Percentiles rank a stretch among this genome's conserved stretches.
These are phyloP conservation scores for Euschistus heros DNA, from an alignment of 1,140 invertebrate genomes.

Conservation along the genomic window DNA sequence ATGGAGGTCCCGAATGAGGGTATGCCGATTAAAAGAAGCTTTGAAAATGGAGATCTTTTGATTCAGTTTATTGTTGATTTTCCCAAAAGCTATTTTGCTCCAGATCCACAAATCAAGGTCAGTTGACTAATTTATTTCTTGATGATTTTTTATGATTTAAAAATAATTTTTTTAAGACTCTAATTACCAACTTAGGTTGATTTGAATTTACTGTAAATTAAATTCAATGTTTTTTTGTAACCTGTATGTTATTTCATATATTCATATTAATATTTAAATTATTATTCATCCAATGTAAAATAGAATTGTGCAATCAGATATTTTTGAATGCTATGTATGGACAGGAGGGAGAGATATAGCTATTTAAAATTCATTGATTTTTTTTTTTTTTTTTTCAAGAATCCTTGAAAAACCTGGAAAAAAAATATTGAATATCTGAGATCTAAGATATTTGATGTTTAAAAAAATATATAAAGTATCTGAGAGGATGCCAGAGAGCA, in stretches of 20 bases:
- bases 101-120: constrained; percentile 51
- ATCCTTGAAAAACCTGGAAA: too few relatives aligned
- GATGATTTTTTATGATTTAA: neutral
- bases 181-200: neutral
- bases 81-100: constrained; percentile 67
- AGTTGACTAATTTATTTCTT: constrained; percentile 6
- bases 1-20: constrained; percentile 76
- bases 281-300: neutral
- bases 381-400: too few relatives aligned
- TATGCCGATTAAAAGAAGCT: constrained; percentile 77
- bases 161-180: neutral
- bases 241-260: neutral
- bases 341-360: too few relatives aligned
- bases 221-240: neutral
- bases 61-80: constrained; percentile 77
- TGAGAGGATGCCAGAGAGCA: too few relatives aligned
- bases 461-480: too few relatives aligned
- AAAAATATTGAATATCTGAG: too few relatives aligned
- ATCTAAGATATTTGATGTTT: too few relatives aligned
- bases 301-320: neutral
- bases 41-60: constrained; percentile 77
- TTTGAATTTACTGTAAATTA: neutral
- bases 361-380: too few relatives aligned
- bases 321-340: too few relatives aligned
- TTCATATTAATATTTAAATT: neutral